These are phyloP conservation scores for Lepidurus apus DNA, from an alignment of 1,140 invertebrate species.

Conservation along the genomic window DNA sequence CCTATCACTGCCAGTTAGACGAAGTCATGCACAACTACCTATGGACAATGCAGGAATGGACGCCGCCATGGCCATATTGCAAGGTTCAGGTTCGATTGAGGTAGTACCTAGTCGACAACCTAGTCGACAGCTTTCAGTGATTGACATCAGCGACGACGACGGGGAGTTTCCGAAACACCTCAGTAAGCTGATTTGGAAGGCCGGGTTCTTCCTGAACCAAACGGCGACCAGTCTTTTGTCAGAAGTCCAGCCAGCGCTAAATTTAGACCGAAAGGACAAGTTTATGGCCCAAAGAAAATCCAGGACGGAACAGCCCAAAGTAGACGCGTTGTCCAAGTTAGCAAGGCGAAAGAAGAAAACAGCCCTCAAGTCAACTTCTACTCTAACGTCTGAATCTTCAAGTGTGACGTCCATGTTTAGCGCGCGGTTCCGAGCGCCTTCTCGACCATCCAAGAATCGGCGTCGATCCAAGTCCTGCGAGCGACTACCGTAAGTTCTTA, in stretches of 20 bases:
- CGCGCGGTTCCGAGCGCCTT: background rate
- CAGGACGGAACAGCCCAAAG: background rate
- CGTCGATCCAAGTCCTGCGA: background rate
- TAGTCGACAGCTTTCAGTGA: too few relatives aligned
- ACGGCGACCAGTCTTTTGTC: background rate
- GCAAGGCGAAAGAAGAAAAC: background rate
- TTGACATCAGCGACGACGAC: background rate
- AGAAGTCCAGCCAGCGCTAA: background rate
- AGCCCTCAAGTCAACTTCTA: background rate
- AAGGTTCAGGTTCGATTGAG: too few relatives aligned
- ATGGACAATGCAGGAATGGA: too few relatives aligned
- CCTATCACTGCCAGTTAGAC: too few relatives aligned
- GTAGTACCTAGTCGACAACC: too few relatives aligned
- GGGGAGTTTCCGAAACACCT: background rate
- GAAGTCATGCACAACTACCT: too few relatives aligned
- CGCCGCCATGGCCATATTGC: too few relatives aligned
- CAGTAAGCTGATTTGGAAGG: background rate
- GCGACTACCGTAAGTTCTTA: background rate
- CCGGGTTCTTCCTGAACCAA: background rate
- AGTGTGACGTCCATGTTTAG: background rate
- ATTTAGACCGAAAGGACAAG: background rate
- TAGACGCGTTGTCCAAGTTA: background rate
- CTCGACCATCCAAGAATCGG: background rate
- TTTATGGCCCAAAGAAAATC: background rate
- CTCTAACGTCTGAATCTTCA: background rate